Percentiles rank a stretch among this genome's conserved stretches.
Evolutionary conservation across 2,113 vertebrate species (phyloP).

Genomic region (Tyrannus savana): DNA sequence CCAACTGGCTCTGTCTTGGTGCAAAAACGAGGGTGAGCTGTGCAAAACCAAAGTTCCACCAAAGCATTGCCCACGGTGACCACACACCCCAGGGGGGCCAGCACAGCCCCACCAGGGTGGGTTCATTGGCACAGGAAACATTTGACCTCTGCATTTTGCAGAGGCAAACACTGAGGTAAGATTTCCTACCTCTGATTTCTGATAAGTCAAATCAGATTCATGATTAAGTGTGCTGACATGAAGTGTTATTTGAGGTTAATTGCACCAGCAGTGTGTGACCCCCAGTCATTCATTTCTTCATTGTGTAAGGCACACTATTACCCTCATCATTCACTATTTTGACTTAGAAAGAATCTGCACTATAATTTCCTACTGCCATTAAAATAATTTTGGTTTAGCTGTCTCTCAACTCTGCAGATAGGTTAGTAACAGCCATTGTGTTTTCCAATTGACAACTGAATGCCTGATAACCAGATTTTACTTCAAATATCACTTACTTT

Average conservation of each 20-base stretch:
- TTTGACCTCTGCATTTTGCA: background rate
- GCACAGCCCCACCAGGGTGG: accelerated
- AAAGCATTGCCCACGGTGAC: background rate
- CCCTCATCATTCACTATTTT: background rate
- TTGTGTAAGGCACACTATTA: background rate
- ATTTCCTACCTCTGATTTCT: background rate
- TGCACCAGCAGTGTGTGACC: background rate
- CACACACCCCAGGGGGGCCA: background rate
- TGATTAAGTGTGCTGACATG: background rate
- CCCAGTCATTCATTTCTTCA: background rate
- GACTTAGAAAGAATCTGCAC: background rate
- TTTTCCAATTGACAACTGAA: background rate
- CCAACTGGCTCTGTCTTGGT: background rate
- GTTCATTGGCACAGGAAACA: background rate
- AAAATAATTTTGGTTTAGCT: background rate
- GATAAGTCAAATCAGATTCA: background rate
- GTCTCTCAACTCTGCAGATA: background rate
- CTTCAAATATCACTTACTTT: slow-evolving; percentile 80
- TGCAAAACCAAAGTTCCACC: background rate
- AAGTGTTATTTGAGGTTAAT: background rate
- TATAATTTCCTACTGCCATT: background rate
- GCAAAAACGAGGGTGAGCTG: background rate
- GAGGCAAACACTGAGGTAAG: background rate
- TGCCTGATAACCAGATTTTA: background rate
- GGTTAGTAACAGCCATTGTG: background rate